Evolutionary conservation across 2,888 invertebrate species (phyloP).

Genomic region (Conops quadrifasciatus): DNA sequence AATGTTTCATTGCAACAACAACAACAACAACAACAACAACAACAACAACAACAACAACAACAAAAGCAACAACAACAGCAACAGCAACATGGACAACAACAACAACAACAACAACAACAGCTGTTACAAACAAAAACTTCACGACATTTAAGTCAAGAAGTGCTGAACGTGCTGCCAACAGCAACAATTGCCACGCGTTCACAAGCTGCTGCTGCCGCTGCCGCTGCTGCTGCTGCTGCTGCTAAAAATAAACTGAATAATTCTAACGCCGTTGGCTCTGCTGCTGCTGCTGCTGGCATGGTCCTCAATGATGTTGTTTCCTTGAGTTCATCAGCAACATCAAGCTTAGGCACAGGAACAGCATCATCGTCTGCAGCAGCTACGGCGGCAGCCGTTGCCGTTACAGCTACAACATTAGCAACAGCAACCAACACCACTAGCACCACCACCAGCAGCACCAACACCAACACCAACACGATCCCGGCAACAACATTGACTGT

Average conservation of each 20-base stretch:
- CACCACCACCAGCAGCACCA: no score
- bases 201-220: slow-evolving; percentile 44
- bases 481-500: slow-evolving; percentile 43
- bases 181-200: slow-evolving; percentile 53
- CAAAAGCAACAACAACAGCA: slow-evolving; percentile 41
- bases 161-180: slow-evolving; percentile 42
- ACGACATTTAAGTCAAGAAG: slow-evolving; percentile 46
- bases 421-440: slow-evolving; percentile 30
- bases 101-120: slow-evolving; percentile 26
- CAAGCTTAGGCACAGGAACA: slow-evolving; percentile 32
- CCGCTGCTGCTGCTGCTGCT: slow-evolving; percentile 41
- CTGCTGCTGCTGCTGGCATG: slow-evolving; percentile 1
- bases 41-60: slow-evolving; percentile 28
- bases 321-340: not conserved
- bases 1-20: slow-evolving; percentile 9
- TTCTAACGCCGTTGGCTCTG: not conserved
- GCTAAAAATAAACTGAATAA: slow-evolving; percentile 41
- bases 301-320: slow-evolving; percentile 11
- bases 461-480: slow-evolving; percentile 36
- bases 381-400: slow-evolving; percentile 36
- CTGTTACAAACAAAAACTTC: slow-evolving; percentile 40
- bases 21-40: slow-evolving; percentile 41
- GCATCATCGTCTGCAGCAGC: slow-evolving; percentile 37
- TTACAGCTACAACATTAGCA: not conserved
- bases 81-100: slow-evolving; percentile 47